Conservation (phyloP, 2,797 vertebrate genomes). For the Cetoscarus ocellatus region DNA sequence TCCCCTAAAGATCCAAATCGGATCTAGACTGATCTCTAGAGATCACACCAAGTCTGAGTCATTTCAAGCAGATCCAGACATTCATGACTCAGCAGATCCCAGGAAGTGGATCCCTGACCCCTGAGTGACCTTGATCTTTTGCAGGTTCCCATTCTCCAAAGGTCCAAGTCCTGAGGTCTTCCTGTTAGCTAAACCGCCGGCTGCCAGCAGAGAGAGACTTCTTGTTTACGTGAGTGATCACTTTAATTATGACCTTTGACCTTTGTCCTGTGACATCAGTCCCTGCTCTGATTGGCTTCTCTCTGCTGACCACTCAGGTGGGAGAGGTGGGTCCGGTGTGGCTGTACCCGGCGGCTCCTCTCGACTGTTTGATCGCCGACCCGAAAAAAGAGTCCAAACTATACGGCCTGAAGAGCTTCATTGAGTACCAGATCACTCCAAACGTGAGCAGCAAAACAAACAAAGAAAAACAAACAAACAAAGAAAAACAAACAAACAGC, state of each 20-base stretch:
- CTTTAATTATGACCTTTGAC: not conserved
- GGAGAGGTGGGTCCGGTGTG: conserved; percentile 94
- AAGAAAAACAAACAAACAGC: too few species aligned
- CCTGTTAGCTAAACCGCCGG: conserved; percentile 88
- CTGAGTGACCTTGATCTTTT: not conserved
- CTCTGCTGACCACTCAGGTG: conserved; percentile 71
- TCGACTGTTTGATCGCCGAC: conserved; percentile 92
- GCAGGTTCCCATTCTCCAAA: conserved; percentile 91
- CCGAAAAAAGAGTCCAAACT: conserved; percentile 94
- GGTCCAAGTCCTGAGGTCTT: conserved; percentile 91
- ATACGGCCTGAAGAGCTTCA: conserved; percentile 95
- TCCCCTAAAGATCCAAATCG: not conserved
- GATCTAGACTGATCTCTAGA: not conserved
- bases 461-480: not conserved
- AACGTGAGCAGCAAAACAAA: conserved; percentile 86
- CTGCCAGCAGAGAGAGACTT: conserved; percentile 89
- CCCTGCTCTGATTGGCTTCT: conserved; percentile 15
- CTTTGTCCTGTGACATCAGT: not conserved
- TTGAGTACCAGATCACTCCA: conserved; percentile 92
- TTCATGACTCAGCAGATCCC: not conserved
- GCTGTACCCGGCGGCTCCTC: conserved; percentile 88
- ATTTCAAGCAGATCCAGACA: not conserved
- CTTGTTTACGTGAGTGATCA: conserved; percentile 88
- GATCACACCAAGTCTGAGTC: not conserved
- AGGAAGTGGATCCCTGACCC: not conserved